These are phyloP conservation scores for Actinia equina DNA, from an alignment of 64 coral and sea anemone genomes.

Conservation along the genomic window DNA sequence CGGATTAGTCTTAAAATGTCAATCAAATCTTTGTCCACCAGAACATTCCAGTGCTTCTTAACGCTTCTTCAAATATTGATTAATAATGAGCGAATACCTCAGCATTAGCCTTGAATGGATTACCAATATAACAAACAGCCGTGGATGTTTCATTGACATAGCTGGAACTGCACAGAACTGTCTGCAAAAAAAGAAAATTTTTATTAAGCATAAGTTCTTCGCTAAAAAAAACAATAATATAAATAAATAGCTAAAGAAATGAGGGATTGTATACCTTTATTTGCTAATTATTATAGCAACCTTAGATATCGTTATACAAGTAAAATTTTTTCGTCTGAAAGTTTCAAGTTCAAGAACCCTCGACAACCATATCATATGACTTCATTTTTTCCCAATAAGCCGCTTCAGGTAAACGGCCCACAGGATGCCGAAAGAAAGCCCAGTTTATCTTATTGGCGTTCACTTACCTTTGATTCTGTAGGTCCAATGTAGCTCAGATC, in stretches of 20 bases:
- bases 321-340: too few relatives aligned
- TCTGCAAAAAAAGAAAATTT: constrained; percentile 18
- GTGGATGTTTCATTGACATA: constrained; percentile 42
- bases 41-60: too few relatives aligned
- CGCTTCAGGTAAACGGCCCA: not conserved
- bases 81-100: constrained; percentile 3
- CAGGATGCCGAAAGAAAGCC: not conserved
- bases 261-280: too few relatives aligned
- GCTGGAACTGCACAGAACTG: constrained; percentile 38
- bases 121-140: constrained; percentile 69
- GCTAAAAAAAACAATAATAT: too few relatives aligned
- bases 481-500: constrained; percentile 49
- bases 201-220: not conserved
- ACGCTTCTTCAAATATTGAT: not conserved
- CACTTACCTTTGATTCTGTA: not conserved
- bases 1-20: too few relatives aligned
- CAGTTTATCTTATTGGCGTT: not conserved
- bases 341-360: too few relatives aligned
- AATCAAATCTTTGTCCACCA: too few relatives aligned
- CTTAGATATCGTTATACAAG: too few relatives aligned
- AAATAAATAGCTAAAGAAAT: too few relatives aligned
- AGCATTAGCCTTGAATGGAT: constrained; percentile 61
- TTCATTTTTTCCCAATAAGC: not conserved
- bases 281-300: too few relatives aligned
- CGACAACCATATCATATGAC: not conserved